These are phyloP conservation scores for Prenolepis imparis DNA, from an alignment of 2,888 invertebrate species.

Conservation along the genomic window DNA sequence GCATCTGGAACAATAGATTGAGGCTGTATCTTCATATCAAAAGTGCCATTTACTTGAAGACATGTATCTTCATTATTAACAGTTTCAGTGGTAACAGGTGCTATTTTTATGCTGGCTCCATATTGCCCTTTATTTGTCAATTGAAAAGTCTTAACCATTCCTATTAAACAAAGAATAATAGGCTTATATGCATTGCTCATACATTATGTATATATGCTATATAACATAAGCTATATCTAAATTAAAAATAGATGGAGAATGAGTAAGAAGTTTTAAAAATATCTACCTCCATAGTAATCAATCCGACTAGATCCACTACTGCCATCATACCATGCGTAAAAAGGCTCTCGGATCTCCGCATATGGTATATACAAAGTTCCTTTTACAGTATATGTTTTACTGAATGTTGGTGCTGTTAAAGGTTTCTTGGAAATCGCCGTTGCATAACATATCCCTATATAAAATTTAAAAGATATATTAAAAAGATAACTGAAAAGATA, in stretches of 20 bases:
- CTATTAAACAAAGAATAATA: conserved; percentile 80
- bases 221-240: not conserved
- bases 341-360: conserved; percentile 97
- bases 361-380: conserved; percentile 95
- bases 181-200: not conserved
- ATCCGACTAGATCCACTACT: conserved; percentile 93
- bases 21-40: conserved; percentile 88
- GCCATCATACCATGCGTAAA: conserved; percentile 95
- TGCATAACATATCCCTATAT: conserved; percentile 31
- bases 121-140: conserved; percentile 88
- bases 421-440: not conserved
- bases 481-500: not conserved
- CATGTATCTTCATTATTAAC: conserved; percentile 92
- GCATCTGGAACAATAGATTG: conserved; percentile 95
- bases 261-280: conserved; percentile 53
- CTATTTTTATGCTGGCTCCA: conserved; percentile 93
- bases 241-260: conserved; percentile 20
- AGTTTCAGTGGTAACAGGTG: conserved; percentile 93
- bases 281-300: conserved; percentile 96
- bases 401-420: conserved; percentile 89
- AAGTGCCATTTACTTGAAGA: conserved; percentile 93
- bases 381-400: conserved; percentile 91
- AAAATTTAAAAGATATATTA: not conserved
- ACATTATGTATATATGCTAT: not conserved
- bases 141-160: conserved; percentile 97